phyloP scores from a whole-genome alignment of 2,888 invertebrate species.

The Eristalis arbustorum region DNA sequence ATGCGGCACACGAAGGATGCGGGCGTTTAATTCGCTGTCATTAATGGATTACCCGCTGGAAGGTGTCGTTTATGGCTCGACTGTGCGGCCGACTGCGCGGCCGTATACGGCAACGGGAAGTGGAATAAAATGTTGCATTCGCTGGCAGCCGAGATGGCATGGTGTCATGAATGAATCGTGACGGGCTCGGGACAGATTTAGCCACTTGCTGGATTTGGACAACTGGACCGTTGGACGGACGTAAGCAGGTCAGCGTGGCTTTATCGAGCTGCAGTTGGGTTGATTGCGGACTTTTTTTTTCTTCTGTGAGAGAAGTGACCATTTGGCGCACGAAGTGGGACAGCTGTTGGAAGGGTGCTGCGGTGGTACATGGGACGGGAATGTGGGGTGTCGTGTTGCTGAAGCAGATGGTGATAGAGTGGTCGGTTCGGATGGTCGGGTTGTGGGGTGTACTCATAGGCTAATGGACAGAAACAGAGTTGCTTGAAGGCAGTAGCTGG shows the following conservation, averaged over 20 bases:
- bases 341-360: background rate
- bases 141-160: background rate
- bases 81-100: background rate
- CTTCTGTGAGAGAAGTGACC: background rate
- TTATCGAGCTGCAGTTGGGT: background rate
- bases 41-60: conserved; percentile 39
- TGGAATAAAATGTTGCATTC: background rate
- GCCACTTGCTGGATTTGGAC: background rate
- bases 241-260: background rate
- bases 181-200: background rate
- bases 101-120: conserved; percentile 43
- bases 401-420: background rate
- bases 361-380: background rate
- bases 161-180: background rate
- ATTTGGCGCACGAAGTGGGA: background rate
- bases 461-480: too few relatives aligned
- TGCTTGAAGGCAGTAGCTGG: too few relatives aligned
- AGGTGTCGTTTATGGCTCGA: conserved; percentile 38
- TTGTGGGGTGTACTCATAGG: too few relatives aligned
- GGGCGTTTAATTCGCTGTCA: conserved; percentile 67
- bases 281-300: background rate
- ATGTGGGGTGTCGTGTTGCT: background rate
- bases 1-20: conserved; percentile 47
- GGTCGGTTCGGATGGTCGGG: too few relatives aligned
- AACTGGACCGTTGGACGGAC: background rate